These are phyloP conservation scores for Acanthopagrus latus DNA, from an alignment of 2,797 vertebrate genomes.

Conservation along the genomic window DNA sequence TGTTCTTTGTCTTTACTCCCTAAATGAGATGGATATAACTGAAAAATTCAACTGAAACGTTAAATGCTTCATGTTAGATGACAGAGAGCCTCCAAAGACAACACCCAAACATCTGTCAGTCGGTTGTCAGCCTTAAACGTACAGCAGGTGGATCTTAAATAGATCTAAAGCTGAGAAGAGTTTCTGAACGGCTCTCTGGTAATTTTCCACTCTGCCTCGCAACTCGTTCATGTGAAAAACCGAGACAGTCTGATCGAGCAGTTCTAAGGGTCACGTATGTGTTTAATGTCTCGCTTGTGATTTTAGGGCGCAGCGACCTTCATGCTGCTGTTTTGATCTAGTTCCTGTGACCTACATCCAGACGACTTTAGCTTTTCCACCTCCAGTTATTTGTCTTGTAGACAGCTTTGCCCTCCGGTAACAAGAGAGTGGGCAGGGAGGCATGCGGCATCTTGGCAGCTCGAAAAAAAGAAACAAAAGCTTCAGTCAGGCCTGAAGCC, in stretches of 20 bases:
- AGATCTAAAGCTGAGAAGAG: neutral
- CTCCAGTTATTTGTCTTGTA: constrained; percentile 46
- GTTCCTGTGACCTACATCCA: constrained; percentile 41
- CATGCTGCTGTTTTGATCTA: constrained; percentile 7
- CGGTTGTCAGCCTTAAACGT: neutral
- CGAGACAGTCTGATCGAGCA: neutral
- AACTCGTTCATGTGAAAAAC: neutral
- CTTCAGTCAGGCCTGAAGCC: constrained; percentile 75
- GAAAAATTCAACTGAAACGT: neutral
- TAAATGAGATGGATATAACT: neutral
- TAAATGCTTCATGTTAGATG: neutral
- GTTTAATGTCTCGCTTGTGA: neutral
- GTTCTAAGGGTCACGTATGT: neutral
- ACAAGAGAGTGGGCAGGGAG: constrained; percentile 44
- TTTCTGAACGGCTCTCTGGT: neutral
- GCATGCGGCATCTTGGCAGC: constrained; percentile 49
- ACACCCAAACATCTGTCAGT: neutral
- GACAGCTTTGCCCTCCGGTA: constrained; percentile 35
- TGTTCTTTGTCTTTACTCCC: neutral
- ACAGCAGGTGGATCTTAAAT: neutral
- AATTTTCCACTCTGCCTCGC: neutral
- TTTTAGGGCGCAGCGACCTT: neutral
- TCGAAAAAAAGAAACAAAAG: constrained; percentile 74
- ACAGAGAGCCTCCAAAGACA: neutral
- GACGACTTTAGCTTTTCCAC: constrained; percentile 30